A percentile compares a stretch with the other conserved stretches of the same genome.
Evolutionary conservation across 1,140 invertebrate genomes (phyloP).

Genomic region (Calliopsis andreniformis): DNA sequence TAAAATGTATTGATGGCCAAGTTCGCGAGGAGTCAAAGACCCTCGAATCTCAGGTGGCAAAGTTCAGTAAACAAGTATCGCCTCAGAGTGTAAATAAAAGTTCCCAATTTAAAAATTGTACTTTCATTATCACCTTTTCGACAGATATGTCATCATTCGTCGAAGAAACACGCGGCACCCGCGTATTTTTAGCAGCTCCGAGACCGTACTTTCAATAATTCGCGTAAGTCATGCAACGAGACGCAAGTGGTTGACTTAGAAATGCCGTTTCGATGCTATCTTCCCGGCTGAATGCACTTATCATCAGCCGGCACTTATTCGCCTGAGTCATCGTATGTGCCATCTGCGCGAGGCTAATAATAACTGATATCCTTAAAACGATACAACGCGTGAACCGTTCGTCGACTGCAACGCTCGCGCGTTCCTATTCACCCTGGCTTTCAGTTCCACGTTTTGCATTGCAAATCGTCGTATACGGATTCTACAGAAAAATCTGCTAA

Average conservation of each 20-base stretch:
- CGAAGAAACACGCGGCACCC: background rate
- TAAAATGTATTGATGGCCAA: too few species aligned
- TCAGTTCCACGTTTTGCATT: too few species aligned
- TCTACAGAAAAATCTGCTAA: too few species aligned
- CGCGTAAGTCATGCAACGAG: background rate
- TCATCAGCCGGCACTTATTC: slow-evolving; percentile 49
- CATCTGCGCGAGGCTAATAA: slow-evolving; percentile 57
- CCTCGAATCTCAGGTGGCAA: too few species aligned
- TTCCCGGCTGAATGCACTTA: slow-evolving; percentile 49
- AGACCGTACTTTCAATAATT: background rate
- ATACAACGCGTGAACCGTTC: slow-evolving; percentile 9
- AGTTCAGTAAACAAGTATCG: too few species aligned
- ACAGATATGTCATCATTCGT: too few species aligned
- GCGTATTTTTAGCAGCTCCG: background rate
- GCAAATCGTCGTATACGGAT: too few species aligned
- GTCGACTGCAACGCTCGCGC: background rate
- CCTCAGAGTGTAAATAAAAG: too few species aligned
- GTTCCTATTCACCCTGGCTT: background rate
- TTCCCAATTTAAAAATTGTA: too few species aligned
- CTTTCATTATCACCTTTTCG: too few species aligned
- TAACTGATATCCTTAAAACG: slow-evolving; percentile 54
- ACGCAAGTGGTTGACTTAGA: slow-evolving; percentile 4
- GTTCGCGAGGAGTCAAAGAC: too few species aligned
- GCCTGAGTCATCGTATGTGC: slow-evolving; percentile 51
- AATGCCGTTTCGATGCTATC: slow-evolving; percentile 36